These are phyloP conservation scores for Crocallis elinguaria DNA, from an alignment of 2,888 invertebrate genomes.

Conservation along the genomic window DNA sequence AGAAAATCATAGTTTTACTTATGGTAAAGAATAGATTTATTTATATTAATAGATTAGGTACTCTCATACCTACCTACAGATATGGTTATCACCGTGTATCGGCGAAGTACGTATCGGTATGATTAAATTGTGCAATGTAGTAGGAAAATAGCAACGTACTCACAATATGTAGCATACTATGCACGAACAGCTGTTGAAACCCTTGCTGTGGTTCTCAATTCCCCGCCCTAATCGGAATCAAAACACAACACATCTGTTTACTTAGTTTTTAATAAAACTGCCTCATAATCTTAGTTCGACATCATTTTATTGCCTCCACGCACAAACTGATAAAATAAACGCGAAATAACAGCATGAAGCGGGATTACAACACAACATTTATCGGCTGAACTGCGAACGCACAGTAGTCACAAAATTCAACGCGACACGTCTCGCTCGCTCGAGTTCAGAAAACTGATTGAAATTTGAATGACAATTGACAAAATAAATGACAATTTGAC, in stretches of 20 bases:
- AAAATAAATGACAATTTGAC: background rate
- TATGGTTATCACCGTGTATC: background rate
- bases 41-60: no score
- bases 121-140: no score
- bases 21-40: no score
- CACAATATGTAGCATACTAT: constrained; percentile 80
- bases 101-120: background rate
- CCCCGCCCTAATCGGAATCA: constrained; percentile 51
- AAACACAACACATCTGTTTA: constrained; percentile 71
- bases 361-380: constrained; percentile 39
- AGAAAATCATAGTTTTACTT: no score
- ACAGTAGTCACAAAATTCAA: constrained; percentile 68
- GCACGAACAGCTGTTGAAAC: constrained; percentile 72
- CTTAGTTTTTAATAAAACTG: constrained; percentile 12
- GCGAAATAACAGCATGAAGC: constrained; percentile 38
- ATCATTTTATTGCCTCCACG: constrained; percentile 37
- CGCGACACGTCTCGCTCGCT: constrained; percentile 77
- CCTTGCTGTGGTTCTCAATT: constrained; percentile 53
- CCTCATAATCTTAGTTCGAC: constrained; percentile 14
- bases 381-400: constrained; percentile 71
- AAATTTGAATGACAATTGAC: constrained; percentile 18
- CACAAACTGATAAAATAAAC: constrained; percentile 43
- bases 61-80: no score
- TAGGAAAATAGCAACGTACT: constrained; percentile 55
- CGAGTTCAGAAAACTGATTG: constrained; percentile 48